Percentiles rank a stretch among this genome's conserved stretches.
Conservation (phyloP, 2,113 vertebrate species). For the Nansenia antarctica region DNA sequence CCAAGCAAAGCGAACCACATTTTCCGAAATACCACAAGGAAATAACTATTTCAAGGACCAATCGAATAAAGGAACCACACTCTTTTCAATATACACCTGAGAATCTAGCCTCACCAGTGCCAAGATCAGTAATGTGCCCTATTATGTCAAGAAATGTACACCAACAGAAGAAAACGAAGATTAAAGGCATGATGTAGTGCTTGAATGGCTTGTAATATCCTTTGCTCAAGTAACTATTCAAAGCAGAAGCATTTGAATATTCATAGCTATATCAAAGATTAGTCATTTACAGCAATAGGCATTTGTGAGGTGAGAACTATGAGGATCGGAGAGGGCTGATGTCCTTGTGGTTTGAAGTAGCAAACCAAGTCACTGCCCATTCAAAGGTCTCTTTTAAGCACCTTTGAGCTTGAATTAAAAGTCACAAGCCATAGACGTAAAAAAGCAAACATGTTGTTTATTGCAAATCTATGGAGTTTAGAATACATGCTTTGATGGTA, state of each 20-base stretch:
- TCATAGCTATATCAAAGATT: slow-evolving; percentile 15
- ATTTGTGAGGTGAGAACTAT: slow-evolving; percentile 20
- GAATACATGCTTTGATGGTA: slow-evolving; percentile 66
- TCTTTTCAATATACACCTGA: slow-evolving; percentile 16
- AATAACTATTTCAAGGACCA: background rate
- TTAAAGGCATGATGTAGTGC: slow-evolving; percentile 9
- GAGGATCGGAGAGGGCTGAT: slow-evolving; percentile 8
- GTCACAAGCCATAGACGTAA: slow-evolving; percentile 70
- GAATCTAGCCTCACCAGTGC: slow-evolving; percentile 21
- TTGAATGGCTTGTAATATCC: slow-evolving; percentile 52
- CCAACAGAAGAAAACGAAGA: background rate
- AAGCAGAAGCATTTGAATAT: slow-evolving; percentile 21
- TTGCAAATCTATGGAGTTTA: slow-evolving; percentile 72
- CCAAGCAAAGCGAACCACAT: background rate
- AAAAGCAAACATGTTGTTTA: slow-evolving; percentile 76
- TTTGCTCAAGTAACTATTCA: slow-evolving; percentile 28
- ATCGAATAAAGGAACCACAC: slow-evolving; percentile 5
- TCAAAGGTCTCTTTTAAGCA: slow-evolving; percentile 73
- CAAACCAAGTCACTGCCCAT: slow-evolving; percentile 43
- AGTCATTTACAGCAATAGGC: background rate
- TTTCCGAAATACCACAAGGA: slow-evolving; percentile 31
- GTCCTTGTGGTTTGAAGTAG: slow-evolving; percentile 45
- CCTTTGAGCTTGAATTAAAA: slow-evolving; percentile 68
- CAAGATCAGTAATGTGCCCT: background rate
- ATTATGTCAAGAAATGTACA: slow-evolving; percentile 11